Base-by-base conservation (phyloP, 1,140 invertebrate genomes). In the Psilanteris sp. region DNA sequence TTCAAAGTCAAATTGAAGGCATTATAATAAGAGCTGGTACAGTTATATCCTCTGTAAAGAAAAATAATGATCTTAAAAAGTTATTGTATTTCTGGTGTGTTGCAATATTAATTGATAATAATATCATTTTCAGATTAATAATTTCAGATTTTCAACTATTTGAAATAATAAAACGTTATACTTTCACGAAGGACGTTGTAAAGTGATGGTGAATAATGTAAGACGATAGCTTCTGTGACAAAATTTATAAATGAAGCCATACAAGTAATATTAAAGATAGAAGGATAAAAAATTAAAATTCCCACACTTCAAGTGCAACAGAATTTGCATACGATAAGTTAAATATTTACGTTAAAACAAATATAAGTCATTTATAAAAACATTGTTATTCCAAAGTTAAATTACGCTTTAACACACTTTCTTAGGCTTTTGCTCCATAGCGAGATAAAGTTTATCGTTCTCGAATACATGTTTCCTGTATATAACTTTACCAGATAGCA, bases 161-260 rank as follows among this genome's bases (percentile, higher is more conserved):
- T n/a, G n/a, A n/a, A n/a, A 20, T 20, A 20, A 20, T 5, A 20
- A 5, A 20, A 20, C 18, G 2, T 2, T 39, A 20, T 18, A 24
- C 26, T 54, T 71, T 71, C 24, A 18, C 24, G 43, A 55, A 73
- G 52, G 59, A 66, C 70, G 22, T 26, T 27, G 7, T 11, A 34
- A 24, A 24, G 16, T 39, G 32, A 50, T 36, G 41, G 72, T 39
- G 50, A 34, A 24, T 61, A 50, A 76, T 75, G 86, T 85, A 87
- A 87, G 67, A 55, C 50, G 86, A 86, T 86, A 81, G 78, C 66
- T 57, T 54, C 39, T 57, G 64, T 59, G 66, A 72, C 68, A 74
- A 82, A 86, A 87, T 87, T 86, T 81, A 81, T 81, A 84, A 82
- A 83, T 81, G 86, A 88, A 88, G 79, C 85, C 86, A 13, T 79